Conservation (phyloP, 2,797 vertebrate genomes). For the Aulostomus chinensis region DNA sequence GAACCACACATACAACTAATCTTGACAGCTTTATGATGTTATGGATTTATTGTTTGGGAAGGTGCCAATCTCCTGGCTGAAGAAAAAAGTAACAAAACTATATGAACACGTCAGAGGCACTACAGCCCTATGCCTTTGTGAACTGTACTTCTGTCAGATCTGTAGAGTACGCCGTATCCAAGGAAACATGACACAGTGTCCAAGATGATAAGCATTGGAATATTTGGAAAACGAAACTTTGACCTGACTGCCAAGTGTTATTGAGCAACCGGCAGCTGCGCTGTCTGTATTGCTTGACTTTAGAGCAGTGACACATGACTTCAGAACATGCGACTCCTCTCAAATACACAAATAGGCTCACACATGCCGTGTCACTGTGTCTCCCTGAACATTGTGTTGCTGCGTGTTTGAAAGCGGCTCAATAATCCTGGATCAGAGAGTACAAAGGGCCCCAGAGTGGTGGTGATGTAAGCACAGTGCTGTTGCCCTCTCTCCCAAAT, state of each 20-base stretch:
- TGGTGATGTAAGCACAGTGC: slow-evolving; percentile 64
- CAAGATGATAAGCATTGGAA: not conserved
- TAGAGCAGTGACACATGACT: slow-evolving; percentile 17
- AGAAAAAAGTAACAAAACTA: no score
- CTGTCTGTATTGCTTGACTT: slow-evolving; percentile 18
- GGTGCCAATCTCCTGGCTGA: no score
- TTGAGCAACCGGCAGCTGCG: slow-evolving; percentile 35
- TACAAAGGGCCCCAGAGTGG: slow-evolving; percentile 69
- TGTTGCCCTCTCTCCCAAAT: slow-evolving; percentile 29
- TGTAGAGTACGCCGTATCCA: no score
- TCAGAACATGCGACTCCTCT: slow-evolving; percentile 25
- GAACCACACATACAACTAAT: no score
- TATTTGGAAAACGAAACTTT: slow-evolving; percentile 28
- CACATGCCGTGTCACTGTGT: slow-evolving; percentile 34
- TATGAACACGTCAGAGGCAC: no score
- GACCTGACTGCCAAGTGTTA: slow-evolving; percentile 24
- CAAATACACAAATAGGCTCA: slow-evolving; percentile 7
- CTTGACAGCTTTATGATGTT: no score
- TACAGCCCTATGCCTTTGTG: no score
- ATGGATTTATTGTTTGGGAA: no score
- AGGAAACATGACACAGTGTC: no score
- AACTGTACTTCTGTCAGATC: no score
- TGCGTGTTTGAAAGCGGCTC: slow-evolving; percentile 64
- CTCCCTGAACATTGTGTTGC: slow-evolving; percentile 60
- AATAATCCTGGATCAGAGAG: slow-evolving; percentile 78